Evolutionary conservation across 2,113 vertebrate genomes (phyloP).

Genomic region (Mobula hypostoma): DNA sequence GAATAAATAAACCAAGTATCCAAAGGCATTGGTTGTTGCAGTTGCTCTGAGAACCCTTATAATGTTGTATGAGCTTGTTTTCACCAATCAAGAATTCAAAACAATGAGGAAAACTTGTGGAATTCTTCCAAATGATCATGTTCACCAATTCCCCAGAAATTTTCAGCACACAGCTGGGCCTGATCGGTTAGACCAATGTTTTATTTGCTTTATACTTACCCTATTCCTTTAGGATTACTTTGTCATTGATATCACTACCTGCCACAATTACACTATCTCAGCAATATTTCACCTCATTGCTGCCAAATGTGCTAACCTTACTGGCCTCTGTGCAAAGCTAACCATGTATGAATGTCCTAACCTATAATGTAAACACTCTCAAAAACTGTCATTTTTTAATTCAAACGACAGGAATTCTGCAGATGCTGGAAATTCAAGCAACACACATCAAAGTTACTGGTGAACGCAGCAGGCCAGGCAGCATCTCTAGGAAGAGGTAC

Average conservation of each 20-base stretch:
- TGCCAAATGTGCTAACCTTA: not conserved
- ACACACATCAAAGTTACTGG: too few species aligned
- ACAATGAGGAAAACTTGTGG: not conserved
- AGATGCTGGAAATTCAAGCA: too few species aligned
- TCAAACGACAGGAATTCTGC: too few species aligned
- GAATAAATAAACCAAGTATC: too few species aligned
- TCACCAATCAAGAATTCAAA: not conserved
- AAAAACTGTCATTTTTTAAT: too few species aligned
- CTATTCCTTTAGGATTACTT: not conserved
- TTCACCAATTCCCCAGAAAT: not conserved
- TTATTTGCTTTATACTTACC: not conserved
- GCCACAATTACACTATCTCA: not conserved
- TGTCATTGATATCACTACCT: not conserved
- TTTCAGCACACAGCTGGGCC: not conserved
- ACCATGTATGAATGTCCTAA: not conserved
- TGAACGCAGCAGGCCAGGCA: too few species aligned
- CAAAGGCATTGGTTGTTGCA: too few species aligned
- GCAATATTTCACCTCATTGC: too few species aligned
- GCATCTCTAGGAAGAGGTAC: too few species aligned
- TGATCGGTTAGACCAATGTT: too few species aligned
- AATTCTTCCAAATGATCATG: not conserved
- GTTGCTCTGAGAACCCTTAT: too few species aligned
- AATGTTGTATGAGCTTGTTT: too few species aligned
- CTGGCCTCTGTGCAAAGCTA: not conserved
- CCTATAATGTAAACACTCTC: not conserved